These are phyloP conservation scores for Andrena praecox DNA, from an alignment of 2,888 invertebrate species.

Conservation along the genomic window DNA sequence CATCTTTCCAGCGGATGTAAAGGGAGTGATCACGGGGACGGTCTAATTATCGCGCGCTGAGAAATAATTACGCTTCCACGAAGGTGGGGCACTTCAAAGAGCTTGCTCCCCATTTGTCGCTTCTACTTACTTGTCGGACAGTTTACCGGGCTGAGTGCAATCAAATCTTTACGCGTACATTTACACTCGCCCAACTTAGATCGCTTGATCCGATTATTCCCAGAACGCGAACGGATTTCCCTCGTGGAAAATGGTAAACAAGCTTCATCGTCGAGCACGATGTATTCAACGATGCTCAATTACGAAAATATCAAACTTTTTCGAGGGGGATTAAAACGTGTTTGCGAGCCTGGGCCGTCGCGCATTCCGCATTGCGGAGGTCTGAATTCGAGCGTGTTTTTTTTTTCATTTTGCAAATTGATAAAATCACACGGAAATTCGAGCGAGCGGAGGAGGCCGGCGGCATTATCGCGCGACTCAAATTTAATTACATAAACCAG, in stretches of 20 bases:
- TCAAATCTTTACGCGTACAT: slow-evolving; percentile 19
- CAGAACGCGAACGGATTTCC: background rate
- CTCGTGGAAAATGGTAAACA: slow-evolving; percentile 5
- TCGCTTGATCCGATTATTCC: slow-evolving; percentile 25
- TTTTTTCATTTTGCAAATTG: background rate
- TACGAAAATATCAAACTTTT: slow-evolving; percentile 13
- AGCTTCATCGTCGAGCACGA: background rate
- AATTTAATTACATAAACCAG: slow-evolving; percentile 39
- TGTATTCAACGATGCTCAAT: slow-evolving; percentile 22
- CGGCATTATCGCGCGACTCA: slow-evolving; percentile 2
- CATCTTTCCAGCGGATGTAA: background rate
- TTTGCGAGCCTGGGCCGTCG: background rate
- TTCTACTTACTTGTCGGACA: slow-evolving; percentile 27
- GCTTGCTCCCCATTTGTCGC: slow-evolving; percentile 31
- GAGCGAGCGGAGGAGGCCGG: background rate
- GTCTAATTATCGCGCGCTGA: slow-evolving; percentile 21
- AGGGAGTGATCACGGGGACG: background rate
- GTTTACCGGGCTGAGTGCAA: slow-evolving; percentile 18
- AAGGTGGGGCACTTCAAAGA: slow-evolving; percentile 22
- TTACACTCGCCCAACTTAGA: slow-evolving; percentile 16
- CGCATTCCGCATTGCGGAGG: background rate
- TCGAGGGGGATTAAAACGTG: slow-evolving; percentile 6
- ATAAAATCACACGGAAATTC: background rate
- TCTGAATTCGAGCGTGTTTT: slow-evolving; percentile 7
- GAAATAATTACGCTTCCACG: slow-evolving; percentile 33